Evolutionary conservation across 2,888 invertebrate species (phyloP), one percentile per base, ranked within the genome.

Genomic region (Thumatha senex): DNA sequence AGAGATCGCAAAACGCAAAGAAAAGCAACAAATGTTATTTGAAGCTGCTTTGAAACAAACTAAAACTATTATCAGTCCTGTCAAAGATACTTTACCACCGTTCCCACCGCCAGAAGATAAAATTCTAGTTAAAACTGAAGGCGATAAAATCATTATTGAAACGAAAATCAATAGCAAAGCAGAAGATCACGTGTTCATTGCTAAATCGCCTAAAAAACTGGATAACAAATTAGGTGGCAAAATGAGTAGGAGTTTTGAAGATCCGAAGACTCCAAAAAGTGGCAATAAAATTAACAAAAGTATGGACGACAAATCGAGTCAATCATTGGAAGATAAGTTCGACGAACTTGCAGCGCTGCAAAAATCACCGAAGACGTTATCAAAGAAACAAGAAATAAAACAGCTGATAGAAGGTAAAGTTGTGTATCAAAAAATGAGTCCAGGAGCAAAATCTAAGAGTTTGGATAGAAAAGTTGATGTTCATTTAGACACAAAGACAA

Each of bases 31-130:
- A 74, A 94, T 95, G 92, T 80, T 95, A 1, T 95, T 95, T 65
- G 95, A 95, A 84, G 94, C 94, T 3, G 95, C 95, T 2, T 93
- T 95, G 72, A 95, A 95, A 74, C 95, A 95, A 81, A 95, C 95
- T 0, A 95, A 95, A 68, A 95, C 95, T 0, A 86, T 95, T 60
- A 93, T 95, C 31, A 95, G 95, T 77, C 95, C 95, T 0, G 95
- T 95, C 0, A 95, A 95, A 75, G 95, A 95, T 74, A 92, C 93
- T 0, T 70, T 95, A 67, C 95, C 95, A 0, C 93, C 94, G 2
- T 95, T 95, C 72, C 95, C 95, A 10, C 93, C 94, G 38, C 94
- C 95, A 0, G 95, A 95, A 78, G 95, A 95, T 74, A 95, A 95
- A 78, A 95, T 95, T 29, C 75, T 94, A 7, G 95, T 95, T 0